A percentile compares a stretch with the other conserved stretches of the same genome.
Conservation (phyloP, 2,797 vertebrate genomes). For the Notamacropus eugenii region DNA sequence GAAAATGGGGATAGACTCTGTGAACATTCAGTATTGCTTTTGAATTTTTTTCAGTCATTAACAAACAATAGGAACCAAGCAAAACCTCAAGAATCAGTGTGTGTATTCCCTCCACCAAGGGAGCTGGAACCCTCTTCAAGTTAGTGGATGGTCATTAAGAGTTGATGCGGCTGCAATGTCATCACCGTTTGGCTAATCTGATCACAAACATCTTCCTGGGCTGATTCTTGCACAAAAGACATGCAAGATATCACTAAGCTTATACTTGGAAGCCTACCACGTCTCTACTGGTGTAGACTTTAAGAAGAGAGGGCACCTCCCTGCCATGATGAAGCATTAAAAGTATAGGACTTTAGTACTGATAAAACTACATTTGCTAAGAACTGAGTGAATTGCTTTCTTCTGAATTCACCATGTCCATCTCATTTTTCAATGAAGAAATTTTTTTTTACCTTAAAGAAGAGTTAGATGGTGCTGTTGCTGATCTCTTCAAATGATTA, state of each 20-base stretch:
- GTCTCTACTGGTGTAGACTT: neutral
- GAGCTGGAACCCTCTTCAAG: neutral
- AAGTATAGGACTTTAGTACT: neutral
- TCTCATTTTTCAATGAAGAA: slow-evolving; percentile 20
- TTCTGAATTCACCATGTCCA: neutral
- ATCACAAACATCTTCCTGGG: neutral
- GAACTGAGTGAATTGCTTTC: neutral
- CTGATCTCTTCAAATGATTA: neutral
- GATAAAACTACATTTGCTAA: neutral
- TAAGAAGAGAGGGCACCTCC: neutral
- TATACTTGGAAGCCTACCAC: neutral
- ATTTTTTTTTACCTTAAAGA: neutral
- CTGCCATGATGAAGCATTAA: neutral
- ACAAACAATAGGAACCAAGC: neutral
- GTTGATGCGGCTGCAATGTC: neutral
- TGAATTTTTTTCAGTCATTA: neutral
- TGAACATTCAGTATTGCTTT: neutral
- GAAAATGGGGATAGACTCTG: neutral
- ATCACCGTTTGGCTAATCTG: neutral
- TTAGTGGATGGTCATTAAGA: neutral
- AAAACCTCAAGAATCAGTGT: neutral
- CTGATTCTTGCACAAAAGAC: neutral
- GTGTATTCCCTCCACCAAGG: neutral
- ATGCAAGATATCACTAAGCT: neutral
- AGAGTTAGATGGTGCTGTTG: neutral